Conservation (phyloP, 2,888 invertebrate species). For the Brenthis hecate region DNA sequence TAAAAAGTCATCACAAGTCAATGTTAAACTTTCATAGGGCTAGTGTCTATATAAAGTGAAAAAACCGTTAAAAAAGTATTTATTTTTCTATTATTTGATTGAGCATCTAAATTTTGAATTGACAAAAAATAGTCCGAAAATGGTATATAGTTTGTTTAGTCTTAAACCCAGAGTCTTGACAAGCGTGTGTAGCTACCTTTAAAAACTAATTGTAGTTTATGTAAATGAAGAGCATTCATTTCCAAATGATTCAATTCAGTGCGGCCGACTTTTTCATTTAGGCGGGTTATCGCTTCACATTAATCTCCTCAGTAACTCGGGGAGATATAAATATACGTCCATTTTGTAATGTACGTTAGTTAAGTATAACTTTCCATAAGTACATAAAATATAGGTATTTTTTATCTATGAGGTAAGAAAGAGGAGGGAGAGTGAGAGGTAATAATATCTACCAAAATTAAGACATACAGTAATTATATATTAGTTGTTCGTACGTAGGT, state of each 20-base stretch:
- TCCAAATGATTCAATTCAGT: constrained; percentile 74
- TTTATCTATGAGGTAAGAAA: too few relatives aligned
- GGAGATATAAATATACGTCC: constrained; percentile 35
- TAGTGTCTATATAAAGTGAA: too few relatives aligned
- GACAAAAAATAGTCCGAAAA: background rate
- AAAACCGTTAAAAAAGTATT: too few relatives aligned
- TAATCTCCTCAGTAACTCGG: constrained; percentile 55
- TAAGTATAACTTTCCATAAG: constrained; percentile 9
- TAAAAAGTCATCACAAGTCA: too few relatives aligned
- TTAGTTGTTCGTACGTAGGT: background rate
- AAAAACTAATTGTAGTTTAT: constrained; percentile 71
- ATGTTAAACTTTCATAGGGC: too few relatives aligned
- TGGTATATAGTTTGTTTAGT: background rate
- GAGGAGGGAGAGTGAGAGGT: too few relatives aligned
- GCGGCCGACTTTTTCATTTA: constrained; percentile 65
- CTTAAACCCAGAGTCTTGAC: background rate
- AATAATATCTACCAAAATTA: too few relatives aligned
- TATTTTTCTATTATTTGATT: too few relatives aligned
- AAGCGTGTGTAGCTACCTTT: constrained; percentile 52
- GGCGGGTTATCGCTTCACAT: constrained; percentile 57
- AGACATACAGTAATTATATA: constrained; percentile 11
- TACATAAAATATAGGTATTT: too few relatives aligned
- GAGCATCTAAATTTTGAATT: too few relatives aligned
- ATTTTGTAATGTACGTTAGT: constrained; percentile 26
- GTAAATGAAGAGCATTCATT: constrained; percentile 69